Evolutionary conservation across 2,888 invertebrate species (phyloP).

Genomic region (Lepetodrilus schrolli): DNA sequence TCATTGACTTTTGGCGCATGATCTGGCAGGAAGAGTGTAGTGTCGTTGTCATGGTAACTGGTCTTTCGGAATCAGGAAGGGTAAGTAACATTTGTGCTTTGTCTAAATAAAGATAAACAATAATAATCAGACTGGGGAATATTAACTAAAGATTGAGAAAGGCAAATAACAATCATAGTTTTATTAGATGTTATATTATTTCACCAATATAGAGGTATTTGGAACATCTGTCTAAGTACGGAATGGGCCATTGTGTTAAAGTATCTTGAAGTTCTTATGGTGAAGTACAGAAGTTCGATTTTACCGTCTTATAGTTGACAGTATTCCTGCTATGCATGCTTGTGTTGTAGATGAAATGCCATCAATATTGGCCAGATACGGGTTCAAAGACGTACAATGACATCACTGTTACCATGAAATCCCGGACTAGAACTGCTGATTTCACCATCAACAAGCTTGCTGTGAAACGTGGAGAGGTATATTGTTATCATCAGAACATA

Average conservation of each 20-base stretch:
- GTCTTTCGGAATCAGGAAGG: neutral
- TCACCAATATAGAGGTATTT: too few species aligned
- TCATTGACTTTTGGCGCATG: neutral
- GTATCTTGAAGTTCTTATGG: too few species aligned
- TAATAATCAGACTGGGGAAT: too few species aligned
- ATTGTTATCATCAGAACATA: too few species aligned
- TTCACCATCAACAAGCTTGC: neutral
- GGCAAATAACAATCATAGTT: too few species aligned
- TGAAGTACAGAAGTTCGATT: too few species aligned
- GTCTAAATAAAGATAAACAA: too few species aligned
- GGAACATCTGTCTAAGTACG: neutral
- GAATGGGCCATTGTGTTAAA: neutral
- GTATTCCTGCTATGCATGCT: too few species aligned
- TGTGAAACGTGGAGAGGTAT: neutral
- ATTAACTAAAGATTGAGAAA: too few species aligned
- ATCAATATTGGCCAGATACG: neutral
- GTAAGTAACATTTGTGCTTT: neutral
- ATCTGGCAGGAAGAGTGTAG: constrained; percentile 3
- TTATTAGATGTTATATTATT: too few species aligned
- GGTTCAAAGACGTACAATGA: neutral
- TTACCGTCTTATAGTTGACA: too few species aligned
- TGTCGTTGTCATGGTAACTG: constrained; percentile 6
- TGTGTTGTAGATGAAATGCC: constrained; percentile 14
- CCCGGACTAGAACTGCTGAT: neutral
- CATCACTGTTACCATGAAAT: neutral